phyloP scores from a whole-genome alignment of 53 echinoderm and acorn worm species.

The Glandiceps talaboti region DNA sequence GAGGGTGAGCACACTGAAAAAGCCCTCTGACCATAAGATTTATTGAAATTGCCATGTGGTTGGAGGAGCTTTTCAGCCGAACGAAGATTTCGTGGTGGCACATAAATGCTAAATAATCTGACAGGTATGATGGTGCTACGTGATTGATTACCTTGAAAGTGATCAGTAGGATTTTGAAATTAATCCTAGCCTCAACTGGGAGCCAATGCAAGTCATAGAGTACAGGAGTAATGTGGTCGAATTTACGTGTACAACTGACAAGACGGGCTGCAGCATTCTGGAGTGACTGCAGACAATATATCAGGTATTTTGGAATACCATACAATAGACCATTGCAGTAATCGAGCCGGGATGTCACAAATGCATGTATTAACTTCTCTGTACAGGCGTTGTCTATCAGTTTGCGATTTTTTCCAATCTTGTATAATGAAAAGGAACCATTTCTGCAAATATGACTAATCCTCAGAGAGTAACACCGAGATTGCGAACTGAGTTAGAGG shows the following conservation, averaged over 20 bases:
- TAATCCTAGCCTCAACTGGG: neutral
- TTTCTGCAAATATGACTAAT: neutral
- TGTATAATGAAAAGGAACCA: neutral
- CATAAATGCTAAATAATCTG: no score
- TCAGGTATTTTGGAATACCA: neutral
- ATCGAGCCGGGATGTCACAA: neutral
- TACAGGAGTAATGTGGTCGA: neutral
- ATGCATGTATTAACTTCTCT: neutral
- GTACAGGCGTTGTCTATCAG: neutral
- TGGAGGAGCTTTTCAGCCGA: no score
- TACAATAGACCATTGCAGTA: no score
- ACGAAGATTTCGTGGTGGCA: no score
- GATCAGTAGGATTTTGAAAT: neutral
- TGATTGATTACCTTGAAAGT: no score
- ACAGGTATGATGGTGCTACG: no score
- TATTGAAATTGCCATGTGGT: no score
- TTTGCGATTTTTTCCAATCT: neutral
- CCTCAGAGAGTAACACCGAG: neutral
- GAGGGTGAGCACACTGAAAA: no score
- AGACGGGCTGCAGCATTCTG: neutral
- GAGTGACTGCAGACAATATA: neutral
- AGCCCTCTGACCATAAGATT: no score
- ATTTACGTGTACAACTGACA: neutral
- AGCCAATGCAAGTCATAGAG: neutral
- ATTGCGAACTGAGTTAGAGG: neutral